A percentile compares a stretch with the other conserved stretches of the same genome.
phyloP scores from a whole-genome alignment of 2,113 vertebrate genomes.

The Thinocorus orbignyianus region DNA sequence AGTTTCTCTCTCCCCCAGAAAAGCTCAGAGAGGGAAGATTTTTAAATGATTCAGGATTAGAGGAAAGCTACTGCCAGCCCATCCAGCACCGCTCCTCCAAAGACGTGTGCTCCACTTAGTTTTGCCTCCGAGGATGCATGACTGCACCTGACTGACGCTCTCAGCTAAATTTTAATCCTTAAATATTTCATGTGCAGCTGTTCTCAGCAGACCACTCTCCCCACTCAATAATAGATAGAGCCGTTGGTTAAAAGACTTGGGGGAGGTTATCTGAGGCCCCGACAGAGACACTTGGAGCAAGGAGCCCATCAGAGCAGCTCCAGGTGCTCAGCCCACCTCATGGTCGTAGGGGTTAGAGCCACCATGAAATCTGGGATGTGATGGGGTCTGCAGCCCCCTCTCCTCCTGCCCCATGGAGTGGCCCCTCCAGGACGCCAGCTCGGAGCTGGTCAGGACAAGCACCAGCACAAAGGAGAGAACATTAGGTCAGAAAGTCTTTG shows the following conservation, averaged over 20 bases:
- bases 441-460: background rate
- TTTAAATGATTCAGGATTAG: conserved; percentile 37
- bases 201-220: conserved; percentile 42
- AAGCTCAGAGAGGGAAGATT: background rate
- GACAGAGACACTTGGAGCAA: background rate
- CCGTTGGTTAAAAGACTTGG: background rate
- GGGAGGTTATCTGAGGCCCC: conserved; percentile 45
- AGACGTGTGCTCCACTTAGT: conserved; percentile 2
- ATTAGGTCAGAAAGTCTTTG: background rate
- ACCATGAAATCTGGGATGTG: background rate
- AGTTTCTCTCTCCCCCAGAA: background rate
- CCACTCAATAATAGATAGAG: conserved; percentile 66
- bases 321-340: background rate
- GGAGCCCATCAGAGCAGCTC: background rate
- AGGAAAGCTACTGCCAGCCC: background rate
- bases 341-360: background rate
- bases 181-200: conserved; percentile 72
- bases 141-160: background rate
- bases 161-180: conserved; percentile 57
- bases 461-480: background rate
- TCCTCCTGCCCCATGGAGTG: background rate
- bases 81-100: background rate
- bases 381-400: background rate
- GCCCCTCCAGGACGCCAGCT: background rate
- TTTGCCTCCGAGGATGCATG: conserved; percentile 36